A percentile compares a stretch with the other conserved stretches of the same genome.
Evolutionary conservation across 2,888 invertebrate species (phyloP).

Genomic region (Tipula unca): DNA sequence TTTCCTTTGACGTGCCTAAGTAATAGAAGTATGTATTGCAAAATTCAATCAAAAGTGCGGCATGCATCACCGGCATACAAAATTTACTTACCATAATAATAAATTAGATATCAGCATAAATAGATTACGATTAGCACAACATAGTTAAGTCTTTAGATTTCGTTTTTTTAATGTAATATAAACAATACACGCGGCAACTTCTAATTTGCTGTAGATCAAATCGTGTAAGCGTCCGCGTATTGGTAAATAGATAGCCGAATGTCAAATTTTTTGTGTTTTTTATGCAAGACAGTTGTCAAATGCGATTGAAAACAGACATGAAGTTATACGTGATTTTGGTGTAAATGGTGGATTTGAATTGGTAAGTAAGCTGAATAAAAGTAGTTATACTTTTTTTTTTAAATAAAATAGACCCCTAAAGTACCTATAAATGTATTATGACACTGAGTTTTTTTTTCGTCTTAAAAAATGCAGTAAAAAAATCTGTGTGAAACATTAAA

Average conservation of each 20-base stretch:
- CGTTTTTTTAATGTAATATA: background rate
- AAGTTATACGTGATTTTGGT: background rate
- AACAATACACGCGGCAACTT: background rate
- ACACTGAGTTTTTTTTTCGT: too few relatives aligned
- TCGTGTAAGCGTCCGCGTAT: background rate
- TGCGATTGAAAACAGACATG: background rate
- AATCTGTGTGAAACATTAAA: too few relatives aligned
- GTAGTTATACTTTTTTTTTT: too few relatives aligned
- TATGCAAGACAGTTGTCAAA: background rate
- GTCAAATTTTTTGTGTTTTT: background rate
- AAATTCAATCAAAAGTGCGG: background rate
- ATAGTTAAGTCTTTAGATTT: background rate
- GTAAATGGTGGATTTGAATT: background rate
- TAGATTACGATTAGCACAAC: background rate
- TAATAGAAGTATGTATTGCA: background rate
- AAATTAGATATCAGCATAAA: background rate
- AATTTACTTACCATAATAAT: background rate
- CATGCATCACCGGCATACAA: background rate
- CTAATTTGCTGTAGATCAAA: background rate
- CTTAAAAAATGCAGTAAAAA: too few relatives aligned
- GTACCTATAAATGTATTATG: too few relatives aligned
- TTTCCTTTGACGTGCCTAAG: slow-evolving; percentile 24
- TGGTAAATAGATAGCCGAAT: background rate
- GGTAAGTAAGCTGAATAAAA: background rate
- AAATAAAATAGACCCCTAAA: too few relatives aligned